Base-by-base conservation (phyloP, 1,140 invertebrate species). In the Gerris buenoi region DNA sequence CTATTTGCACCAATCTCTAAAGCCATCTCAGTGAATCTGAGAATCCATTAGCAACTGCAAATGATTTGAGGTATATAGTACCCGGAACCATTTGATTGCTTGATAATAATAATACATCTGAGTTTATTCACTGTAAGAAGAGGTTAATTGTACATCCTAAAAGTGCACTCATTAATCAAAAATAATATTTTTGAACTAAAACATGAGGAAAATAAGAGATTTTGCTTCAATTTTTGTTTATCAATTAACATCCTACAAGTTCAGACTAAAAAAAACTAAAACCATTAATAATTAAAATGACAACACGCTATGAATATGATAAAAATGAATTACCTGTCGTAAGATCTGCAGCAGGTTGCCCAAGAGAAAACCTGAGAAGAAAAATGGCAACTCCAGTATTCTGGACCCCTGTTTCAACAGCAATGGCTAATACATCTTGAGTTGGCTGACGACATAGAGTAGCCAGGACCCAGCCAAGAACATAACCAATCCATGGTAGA, bases 361-460 rank as follows among this genome's bases (percentile, higher is more conserved):
- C 78, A 27, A 90, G 77, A 58, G 84, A 82, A 76, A 86, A 85
- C 66, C 84, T 78, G 22, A 95, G 78, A 65, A 97, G 78, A 74
- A 94, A 88, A 72, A 96, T 93, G 0, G 91, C 83, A 70, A 96
- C 91, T 23, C 93, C 94, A 0, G 93, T 95, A 78, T 97, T 97
- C 78, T 97, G 94, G 65, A 97, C 86, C 57, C 94, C 94, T 18
- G 93, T 94, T 80, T 97, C 94, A 67, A 97, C 88, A 3, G 89
- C 86, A 72, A 97, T 94, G 1, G 94, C 91, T 1, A 93, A 78
- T 5, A 86, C 79, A 73, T 96, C 89, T 22, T 79, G 73, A 29
- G 79, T 72, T 3, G 82, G 75, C 76, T 90, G 88, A 59, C 81
- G 78, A 15, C 84, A 81, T 1, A 88, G 18, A 29, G 77, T 75